Evolutionary conservation across 2,888 invertebrate genomes (phyloP).

Genomic region (Rotaria magnacalcarata): DNA sequence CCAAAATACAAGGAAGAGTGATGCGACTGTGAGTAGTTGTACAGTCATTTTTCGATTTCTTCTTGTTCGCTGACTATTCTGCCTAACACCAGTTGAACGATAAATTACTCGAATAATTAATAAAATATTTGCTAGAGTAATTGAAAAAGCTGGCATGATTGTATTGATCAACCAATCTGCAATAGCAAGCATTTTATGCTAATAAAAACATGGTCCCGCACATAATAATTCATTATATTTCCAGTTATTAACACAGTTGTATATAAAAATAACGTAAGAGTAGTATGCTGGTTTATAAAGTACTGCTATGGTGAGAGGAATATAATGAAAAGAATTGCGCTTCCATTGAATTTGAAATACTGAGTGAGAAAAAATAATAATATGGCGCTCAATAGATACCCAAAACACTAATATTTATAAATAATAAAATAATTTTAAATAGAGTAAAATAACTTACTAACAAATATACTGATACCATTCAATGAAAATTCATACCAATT

Average conservation of each 20-base stretch:
- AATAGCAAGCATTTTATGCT: not conserved
- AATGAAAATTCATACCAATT: slow-evolving; percentile 15
- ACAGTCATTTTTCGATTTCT: not conserved
- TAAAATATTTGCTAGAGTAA: not conserved
- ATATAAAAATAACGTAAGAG: not conserved
- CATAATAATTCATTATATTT: not conserved
- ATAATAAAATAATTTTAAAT: not conserved
- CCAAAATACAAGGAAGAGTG: not conserved
- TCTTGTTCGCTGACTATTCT: not conserved
- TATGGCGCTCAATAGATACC: not conserved
- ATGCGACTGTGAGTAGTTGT: not conserved
- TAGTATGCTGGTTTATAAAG: not conserved
- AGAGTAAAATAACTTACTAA: not conserved
- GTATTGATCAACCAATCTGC: not conserved
- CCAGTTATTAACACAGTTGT: not conserved
- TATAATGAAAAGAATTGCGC: not conserved
- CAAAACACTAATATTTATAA: not conserved
- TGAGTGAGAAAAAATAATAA: not conserved
- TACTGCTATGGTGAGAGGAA: not conserved
- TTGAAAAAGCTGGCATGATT: not conserved
- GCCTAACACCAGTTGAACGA: not conserved
- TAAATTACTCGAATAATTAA: not conserved
- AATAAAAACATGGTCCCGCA: not conserved
- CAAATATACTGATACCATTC: not conserved
- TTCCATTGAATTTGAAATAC: not conserved